These are phyloP conservation scores for Metalampra italica DNA, from an alignment of 2,888 invertebrate genomes.

Conservation along the genomic window DNA sequence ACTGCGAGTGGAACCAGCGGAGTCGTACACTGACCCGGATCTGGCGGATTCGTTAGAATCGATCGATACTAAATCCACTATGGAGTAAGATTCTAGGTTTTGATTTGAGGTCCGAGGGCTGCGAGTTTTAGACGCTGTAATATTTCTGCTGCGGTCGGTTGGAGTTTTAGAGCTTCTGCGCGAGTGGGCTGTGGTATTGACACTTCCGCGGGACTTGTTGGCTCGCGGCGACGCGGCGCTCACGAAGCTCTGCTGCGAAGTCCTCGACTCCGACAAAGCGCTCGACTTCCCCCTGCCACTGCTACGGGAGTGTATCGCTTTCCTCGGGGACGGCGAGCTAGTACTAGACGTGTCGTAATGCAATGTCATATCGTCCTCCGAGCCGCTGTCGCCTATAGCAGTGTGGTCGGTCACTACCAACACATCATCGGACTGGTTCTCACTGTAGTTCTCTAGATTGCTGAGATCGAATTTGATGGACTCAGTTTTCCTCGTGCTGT, in stretches of 20 bases:
- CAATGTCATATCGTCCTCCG: conserved; percentile 36
- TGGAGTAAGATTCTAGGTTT: conserved; percentile 54
- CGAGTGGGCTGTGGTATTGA: conserved; percentile 17
- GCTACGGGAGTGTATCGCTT: conserved; percentile 41
- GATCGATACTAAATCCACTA: conserved; percentile 58
- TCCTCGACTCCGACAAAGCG: conserved; percentile 13
- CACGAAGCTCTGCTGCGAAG: conserved; percentile 11
- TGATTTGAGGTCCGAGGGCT: conserved; percentile 26
- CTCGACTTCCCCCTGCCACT: conserved; percentile 30
- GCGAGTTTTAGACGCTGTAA: conserved; percentile 28
- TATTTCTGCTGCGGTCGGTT: conserved; percentile 21
- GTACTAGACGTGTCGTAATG: conserved; percentile 36
- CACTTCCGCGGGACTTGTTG: conserved; percentile 35
- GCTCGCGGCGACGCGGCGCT: conserved; percentile 24
- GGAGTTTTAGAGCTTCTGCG: conserved; percentile 18
- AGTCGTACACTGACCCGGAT: conserved; percentile 43
- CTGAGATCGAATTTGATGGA: conserved; percentile 68
- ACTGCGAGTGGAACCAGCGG: conserved; percentile 31
- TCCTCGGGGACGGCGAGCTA: conserved; percentile 38
- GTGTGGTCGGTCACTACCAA: conserved; percentile 19
- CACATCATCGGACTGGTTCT: conserved; percentile 20
- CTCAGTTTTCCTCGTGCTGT: conserved; percentile 43
- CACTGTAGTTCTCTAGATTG: conserved; percentile 38
- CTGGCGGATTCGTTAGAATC: conserved; percentile 39
- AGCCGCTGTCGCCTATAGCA: conserved; percentile 7